A percentile compares a stretch with the other conserved stretches of the same genome.
Evolutionary conservation across 92 coral and sea anemone species (phyloP).

Genomic region (Phenganax stokvisi): DNA sequence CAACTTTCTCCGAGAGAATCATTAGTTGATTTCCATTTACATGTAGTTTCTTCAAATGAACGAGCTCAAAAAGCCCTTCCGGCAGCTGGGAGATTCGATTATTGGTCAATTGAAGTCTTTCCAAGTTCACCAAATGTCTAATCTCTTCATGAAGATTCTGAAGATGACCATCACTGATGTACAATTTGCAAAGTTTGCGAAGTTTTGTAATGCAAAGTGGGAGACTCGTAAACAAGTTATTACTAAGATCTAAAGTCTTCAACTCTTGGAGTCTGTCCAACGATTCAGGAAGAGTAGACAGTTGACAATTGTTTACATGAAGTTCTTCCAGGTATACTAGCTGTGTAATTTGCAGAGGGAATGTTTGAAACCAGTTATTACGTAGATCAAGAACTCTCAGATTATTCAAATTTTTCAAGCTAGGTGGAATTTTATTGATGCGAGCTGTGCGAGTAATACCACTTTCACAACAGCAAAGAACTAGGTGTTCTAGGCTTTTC

Average conservation of each 20-base stretch:
- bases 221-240: conserved; percentile 49
- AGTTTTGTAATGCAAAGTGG: conserved; percentile 60
- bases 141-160: conserved; percentile 55
- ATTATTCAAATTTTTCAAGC: conserved; percentile 44
- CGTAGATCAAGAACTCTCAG: conserved; percentile 59
- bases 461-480: conserved; percentile 53
- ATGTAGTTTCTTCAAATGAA: conserved; percentile 51
- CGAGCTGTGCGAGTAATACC: conserved; percentile 40
- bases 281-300: conserved; percentile 58
- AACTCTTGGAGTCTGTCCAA: conserved; percentile 49
- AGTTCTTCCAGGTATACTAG: conserved; percentile 57
- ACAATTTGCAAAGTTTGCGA: conserved; percentile 55
- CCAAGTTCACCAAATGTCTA: conserved; percentile 55
- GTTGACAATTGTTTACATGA: conserved; percentile 60
- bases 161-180: conserved; percentile 60
- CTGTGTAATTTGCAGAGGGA: conserved; percentile 63
- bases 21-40: conserved; percentile 57
- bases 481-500: conserved; percentile 49
- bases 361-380: conserved; percentile 57
- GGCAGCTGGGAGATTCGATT: conserved; percentile 61
- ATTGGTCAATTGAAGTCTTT: conserved; percentile 58
- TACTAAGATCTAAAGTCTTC: conserved; percentile 64
- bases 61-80: conserved; percentile 58
- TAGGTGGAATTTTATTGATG: conserved; percentile 50
- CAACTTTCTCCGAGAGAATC: conserved; percentile 54